Evolutionary conservation across 2,113 vertebrate species (phyloP).

Genomic region (Echinops telfairi): DNA sequence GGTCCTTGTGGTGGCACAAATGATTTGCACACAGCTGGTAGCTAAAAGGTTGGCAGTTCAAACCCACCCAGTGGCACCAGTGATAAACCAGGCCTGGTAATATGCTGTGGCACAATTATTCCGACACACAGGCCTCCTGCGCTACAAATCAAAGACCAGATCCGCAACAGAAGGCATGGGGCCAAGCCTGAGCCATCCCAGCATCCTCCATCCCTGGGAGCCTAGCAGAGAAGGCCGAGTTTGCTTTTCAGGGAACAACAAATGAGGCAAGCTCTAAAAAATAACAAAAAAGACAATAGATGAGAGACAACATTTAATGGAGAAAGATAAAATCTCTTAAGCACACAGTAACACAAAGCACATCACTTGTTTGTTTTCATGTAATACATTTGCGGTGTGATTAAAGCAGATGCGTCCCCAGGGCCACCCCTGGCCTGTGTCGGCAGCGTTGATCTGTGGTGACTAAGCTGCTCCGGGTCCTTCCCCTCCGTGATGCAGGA

Average conservation of each 20-base stretch:
- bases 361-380: not conserved
- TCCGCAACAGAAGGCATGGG: not conserved
- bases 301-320: slow-evolving; percentile 38
- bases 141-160: not conserved
- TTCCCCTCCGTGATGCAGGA: not conserved
- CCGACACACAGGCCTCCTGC: not conserved
- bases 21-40: not conserved
- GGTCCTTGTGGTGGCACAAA: not conserved
- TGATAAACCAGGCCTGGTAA: not conserved
- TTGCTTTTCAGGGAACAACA: not conserved
- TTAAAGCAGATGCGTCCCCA: not conserved
- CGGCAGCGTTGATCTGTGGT: not conserved
- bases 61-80: not conserved
- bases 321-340: slow-evolving; percentile 32
- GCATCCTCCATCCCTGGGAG: not conserved
- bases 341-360: slow-evolving; percentile 41
- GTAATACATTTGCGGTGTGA: not conserved
- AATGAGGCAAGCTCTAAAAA: not conserved
- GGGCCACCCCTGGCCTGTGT: not conserved
- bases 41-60: not conserved
- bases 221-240: not conserved
- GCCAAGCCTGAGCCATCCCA: no score
- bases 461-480: not conserved
- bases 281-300: not conserved
- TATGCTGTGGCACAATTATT: not conserved